Evolutionary conservation across 1,140 invertebrate genomes (phyloP).

Genomic region (fruit fly (Drosophila melanogaster)): DNA sequence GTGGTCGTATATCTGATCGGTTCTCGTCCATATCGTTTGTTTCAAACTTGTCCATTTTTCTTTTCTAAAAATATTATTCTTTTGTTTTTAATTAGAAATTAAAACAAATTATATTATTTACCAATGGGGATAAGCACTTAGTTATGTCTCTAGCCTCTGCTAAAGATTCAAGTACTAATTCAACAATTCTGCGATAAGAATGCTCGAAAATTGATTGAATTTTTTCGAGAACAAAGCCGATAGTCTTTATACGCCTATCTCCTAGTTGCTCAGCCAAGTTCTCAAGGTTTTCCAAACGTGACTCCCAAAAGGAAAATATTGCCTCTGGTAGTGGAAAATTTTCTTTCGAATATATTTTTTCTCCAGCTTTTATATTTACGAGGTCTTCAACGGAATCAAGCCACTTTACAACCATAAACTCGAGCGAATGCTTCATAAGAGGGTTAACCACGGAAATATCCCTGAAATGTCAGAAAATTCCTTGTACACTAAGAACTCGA

Average conservation of each 20-base stretch:
- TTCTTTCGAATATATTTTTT: constrained; percentile 59
- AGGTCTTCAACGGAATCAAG: constrained; percentile 89
- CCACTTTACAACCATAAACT: constrained; percentile 92
- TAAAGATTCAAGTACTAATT: constrained; percentile 87
- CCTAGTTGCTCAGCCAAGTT: constrained; percentile 93
- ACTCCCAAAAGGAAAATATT: constrained; percentile 90
- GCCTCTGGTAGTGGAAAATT: constrained; percentile 87
- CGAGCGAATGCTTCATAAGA: constrained; percentile 88
- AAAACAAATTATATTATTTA: constrained; percentile 41
- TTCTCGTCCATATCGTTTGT: constrained; percentile 89
- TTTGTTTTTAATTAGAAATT: background rate
- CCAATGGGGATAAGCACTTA: constrained; percentile 87
- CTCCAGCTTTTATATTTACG: constrained; percentile 84
- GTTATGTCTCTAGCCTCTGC: constrained; percentile 89
- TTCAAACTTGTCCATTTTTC: constrained; percentile 90
- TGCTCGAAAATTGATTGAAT: constrained; percentile 90
- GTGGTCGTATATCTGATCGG: constrained; percentile 87
- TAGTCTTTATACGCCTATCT: constrained; percentile 91
- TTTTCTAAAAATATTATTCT: constrained; percentile 51
- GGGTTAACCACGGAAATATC: constrained; percentile 85
- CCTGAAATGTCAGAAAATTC: constrained; percentile 19
- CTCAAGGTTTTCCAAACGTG: constrained; percentile 90
- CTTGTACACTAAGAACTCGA: too few relatives aligned
- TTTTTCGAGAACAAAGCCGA: constrained; percentile 90
- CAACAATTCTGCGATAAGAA: constrained; percentile 89